phyloP scores from a whole-genome alignment of 2,113 vertebrate genomes.

The Neogobius melanostomus region DNA sequence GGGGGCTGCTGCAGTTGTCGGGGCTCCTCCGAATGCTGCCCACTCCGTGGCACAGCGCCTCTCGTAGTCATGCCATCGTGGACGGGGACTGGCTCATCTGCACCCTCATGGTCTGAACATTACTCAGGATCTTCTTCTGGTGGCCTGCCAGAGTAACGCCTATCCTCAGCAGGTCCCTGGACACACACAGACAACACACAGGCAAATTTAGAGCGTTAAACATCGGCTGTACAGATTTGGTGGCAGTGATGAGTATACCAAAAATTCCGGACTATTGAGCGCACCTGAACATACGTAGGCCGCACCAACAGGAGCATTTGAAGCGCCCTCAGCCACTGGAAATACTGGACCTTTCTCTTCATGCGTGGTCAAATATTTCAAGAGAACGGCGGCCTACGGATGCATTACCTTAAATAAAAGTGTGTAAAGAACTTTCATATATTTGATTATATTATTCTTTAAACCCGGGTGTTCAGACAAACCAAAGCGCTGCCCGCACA shows the following conservation, averaged over 20 bases:
- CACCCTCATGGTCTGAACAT: conserved; percentile 93
- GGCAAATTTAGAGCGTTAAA: conserved; percentile 4
- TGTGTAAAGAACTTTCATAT: too few relatives aligned
- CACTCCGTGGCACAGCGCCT: conserved; percentile 74
- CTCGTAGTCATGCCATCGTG: conserved; percentile 90
- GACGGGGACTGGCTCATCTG: conserved; percentile 94
- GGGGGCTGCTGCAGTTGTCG: conserved; percentile 54
- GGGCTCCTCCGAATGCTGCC: conserved; percentile 72
- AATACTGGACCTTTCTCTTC: too few relatives aligned
- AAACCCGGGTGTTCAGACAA: too few relatives aligned
- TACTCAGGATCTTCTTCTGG: conserved; percentile 99
- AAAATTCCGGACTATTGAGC: too few relatives aligned
- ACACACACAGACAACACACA: conserved; percentile 22
- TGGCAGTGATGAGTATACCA: too few relatives aligned
- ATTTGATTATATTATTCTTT: too few relatives aligned
- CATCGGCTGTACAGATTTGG: conserved; percentile 15
- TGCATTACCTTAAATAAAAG: too few relatives aligned
- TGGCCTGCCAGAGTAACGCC: conserved; percentile 97
- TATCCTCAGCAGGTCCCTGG: conserved; percentile 98
- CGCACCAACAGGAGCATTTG: conserved; percentile 22
- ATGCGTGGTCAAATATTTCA: too few relatives aligned
- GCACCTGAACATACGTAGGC: too few relatives aligned
- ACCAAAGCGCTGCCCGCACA: too few relatives aligned
- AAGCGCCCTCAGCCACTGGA: conserved; percentile 11
- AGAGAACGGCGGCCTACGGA: too few relatives aligned